Evolutionary conservation across 2,888 invertebrate species (phyloP).

Genomic region (Lepas anatifera): DNA sequence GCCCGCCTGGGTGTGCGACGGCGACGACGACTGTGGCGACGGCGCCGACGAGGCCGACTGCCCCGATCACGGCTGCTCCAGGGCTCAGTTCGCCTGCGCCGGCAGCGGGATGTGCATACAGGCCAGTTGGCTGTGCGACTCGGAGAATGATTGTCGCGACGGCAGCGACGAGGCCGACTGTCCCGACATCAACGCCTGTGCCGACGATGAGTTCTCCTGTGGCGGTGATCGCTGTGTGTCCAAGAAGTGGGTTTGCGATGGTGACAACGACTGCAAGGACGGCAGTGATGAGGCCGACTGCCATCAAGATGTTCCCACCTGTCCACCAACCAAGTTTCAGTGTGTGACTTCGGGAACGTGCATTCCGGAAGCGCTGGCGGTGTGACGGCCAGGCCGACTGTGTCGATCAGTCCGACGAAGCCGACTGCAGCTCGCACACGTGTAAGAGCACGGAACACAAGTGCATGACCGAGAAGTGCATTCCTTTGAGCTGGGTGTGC

Average conservation of each 20-base stretch:
- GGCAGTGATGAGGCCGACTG: not conserved
- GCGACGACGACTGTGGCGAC: not conserved
- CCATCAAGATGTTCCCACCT: too few species aligned
- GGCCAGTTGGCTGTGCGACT: not conserved
- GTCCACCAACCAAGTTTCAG: too few species aligned
- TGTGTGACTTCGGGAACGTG: too few species aligned
- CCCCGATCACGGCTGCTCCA: not conserved
- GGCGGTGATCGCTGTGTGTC: not conserved
- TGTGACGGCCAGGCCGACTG: not conserved
- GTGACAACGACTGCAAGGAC: not conserved
- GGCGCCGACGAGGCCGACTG: not conserved
- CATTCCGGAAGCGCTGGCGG: too few species aligned
- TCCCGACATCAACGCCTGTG: not conserved
- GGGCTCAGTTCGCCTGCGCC: not conserved
- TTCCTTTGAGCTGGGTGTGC: not conserved
- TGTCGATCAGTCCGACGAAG: not conserved
- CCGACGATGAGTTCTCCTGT: slow-evolving; percentile 28
- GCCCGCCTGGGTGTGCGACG: not conserved
- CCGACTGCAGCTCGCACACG: slow-evolving; percentile 28
- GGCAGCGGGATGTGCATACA: not conserved
- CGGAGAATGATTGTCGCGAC: slow-evolving; percentile 21
- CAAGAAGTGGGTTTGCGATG: not conserved
- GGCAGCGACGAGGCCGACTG: slow-evolving; percentile 45
- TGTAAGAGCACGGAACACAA: not conserved
- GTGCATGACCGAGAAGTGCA: not conserved